Conservation (phyloP, 2,113 vertebrate genomes). For the Pheucticus melanocephalus region DNA sequence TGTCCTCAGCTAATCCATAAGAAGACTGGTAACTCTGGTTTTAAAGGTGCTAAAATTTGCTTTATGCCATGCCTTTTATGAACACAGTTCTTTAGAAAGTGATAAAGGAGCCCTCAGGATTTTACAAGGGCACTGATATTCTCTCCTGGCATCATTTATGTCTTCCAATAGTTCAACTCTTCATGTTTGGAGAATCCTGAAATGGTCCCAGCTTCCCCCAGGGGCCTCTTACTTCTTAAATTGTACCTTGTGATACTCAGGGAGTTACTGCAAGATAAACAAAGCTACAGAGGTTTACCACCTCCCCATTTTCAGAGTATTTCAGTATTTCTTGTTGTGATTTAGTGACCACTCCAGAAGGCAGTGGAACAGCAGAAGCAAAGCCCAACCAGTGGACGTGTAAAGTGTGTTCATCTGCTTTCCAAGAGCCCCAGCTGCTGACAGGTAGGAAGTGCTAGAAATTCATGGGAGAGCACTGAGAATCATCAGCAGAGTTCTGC, state of each 20-base stretch:
- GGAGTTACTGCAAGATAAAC: background rate
- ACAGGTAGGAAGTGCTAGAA: conserved; percentile 69
- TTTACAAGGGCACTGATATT: background rate
- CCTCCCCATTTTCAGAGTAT: background rate
- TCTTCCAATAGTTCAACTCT: background rate
- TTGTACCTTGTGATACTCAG: background rate
- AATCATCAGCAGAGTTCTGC: background rate
- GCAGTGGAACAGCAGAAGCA: conserved; percentile 41
- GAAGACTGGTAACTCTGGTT: background rate
- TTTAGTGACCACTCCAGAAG: conserved; percentile 57
- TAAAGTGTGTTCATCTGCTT: conserved; percentile 75
- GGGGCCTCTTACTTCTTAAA: background rate
- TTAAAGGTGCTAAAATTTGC: background rate
- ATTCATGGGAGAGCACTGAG: background rate
- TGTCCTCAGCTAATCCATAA: background rate
- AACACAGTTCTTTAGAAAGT: background rate
- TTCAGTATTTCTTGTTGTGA: background rate
- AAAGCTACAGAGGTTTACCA: background rate
- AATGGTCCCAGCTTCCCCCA: background rate
- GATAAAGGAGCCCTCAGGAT: background rate
- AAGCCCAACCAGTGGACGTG: conserved; percentile 76
- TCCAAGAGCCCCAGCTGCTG: conserved; percentile 76
- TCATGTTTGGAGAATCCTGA: background rate
- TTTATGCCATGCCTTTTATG: background rate
- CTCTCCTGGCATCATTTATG: background rate